These are phyloP conservation scores for Centruroides sculpturatus DNA, from an alignment of 1,140 invertebrate species.

Conservation along the genomic window DNA sequence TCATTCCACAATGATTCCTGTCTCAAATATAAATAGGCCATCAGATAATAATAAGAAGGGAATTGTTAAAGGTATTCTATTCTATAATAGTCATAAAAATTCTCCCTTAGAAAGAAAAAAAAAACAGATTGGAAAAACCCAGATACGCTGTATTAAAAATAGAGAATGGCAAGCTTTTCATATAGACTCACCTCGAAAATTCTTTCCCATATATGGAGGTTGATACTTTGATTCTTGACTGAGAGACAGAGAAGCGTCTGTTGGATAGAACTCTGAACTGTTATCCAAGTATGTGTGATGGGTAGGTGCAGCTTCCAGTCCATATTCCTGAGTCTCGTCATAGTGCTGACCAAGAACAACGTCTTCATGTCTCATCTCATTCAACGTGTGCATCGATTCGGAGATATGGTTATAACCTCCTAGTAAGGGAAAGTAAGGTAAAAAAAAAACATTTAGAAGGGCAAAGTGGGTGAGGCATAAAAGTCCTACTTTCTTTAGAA, in stretches of 20 bases:
- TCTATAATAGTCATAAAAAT: no score
- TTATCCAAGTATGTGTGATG: constrained; percentile 35
- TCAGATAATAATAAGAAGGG: no score
- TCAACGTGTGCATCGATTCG: constrained; percentile 27
- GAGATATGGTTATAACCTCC: constrained; percentile 33
- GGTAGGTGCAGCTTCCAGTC: constrained; percentile 32
- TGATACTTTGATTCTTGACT: constrained; percentile 29
- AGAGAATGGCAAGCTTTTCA: no score
- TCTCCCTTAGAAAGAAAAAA: no score
- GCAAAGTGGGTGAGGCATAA: no score
- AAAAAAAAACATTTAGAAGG: neutral
- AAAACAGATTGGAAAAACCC: no score
- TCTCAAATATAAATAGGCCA: neutral
- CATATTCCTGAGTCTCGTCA: constrained; percentile 51
- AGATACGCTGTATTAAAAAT: no score
- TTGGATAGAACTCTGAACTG: constrained; percentile 54
- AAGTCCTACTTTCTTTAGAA: no score
- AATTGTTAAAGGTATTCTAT: no score
- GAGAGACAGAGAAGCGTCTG: constrained; percentile 32
- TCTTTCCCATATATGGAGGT: constrained; percentile 19
- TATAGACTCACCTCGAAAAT: constrained; percentile 10
- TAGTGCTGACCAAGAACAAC: constrained; percentile 26
- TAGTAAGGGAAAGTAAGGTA: constrained; percentile 19
- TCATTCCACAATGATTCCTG: neutral
- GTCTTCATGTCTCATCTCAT: constrained; percentile 21